These are phyloP conservation scores for Sorex araneus DNA, from an alignment of 2,113 vertebrate species.

Conservation along the genomic window DNA sequence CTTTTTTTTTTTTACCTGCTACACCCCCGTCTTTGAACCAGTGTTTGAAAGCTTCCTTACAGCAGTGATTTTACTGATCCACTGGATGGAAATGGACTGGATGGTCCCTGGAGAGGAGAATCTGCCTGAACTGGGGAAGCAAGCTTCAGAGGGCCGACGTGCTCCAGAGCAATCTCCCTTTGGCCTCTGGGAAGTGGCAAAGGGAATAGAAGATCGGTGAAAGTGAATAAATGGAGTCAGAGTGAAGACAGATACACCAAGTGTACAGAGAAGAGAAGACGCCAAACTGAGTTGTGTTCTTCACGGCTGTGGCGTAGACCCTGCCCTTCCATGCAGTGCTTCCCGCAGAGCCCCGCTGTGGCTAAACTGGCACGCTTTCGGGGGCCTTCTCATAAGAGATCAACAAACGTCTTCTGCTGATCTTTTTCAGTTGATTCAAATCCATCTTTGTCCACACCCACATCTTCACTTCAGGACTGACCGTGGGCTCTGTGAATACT, in stretches of 20 bases:
- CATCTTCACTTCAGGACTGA: not conserved
- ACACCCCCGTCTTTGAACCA: not conserved
- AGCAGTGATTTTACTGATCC: not conserved
- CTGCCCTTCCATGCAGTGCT: not conserved
- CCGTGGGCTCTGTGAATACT: not conserved
- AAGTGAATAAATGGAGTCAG: not conserved
- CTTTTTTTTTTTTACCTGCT: not conserved
- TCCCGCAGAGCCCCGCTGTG: not conserved
- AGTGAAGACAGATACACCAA: not conserved
- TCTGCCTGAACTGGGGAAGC: not conserved
- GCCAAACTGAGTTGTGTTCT: not conserved
- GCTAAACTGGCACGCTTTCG: not conserved
- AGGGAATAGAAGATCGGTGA: not conserved
- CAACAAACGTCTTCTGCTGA: not conserved
- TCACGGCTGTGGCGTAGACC: not conserved
- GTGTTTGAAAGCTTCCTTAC: not conserved
- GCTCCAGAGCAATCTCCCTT: not conserved
- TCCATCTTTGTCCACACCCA: not conserved
- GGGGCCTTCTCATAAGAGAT: not conserved
- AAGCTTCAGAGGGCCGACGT: not conserved
- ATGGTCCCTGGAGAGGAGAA: not conserved
- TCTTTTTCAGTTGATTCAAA: not conserved
- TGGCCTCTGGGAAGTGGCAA: not conserved
- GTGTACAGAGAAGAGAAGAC: not conserved
- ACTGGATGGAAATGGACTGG: not conserved